phyloP scores from a whole-genome alignment of 2,797 vertebrate genomes.

The Chaetodon trifasciatus region DNA sequence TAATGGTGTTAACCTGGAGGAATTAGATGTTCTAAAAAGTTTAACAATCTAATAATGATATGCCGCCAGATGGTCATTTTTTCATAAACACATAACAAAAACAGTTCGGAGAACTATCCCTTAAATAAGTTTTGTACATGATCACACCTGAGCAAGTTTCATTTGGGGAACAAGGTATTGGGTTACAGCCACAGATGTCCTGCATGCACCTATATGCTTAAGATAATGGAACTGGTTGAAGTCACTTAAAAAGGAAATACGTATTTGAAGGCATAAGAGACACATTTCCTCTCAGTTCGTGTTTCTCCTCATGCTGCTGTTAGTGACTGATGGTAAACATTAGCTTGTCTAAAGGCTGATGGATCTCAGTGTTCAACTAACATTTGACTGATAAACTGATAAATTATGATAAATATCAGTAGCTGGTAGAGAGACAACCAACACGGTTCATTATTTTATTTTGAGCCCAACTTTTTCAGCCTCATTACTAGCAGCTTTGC shows the following conservation, averaged over 20 bases:
- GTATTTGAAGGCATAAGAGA: background rate
- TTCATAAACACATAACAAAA: background rate
- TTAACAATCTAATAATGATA: background rate
- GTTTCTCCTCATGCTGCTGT: background rate
- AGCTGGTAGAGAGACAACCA: background rate
- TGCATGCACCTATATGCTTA: background rate
- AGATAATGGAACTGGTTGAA: background rate
- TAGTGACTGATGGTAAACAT: background rate
- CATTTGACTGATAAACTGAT: background rate
- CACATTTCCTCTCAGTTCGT: background rate
- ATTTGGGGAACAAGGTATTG: background rate
- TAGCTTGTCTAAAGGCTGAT: background rate
- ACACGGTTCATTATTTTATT: background rate
- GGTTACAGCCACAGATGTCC: background rate
- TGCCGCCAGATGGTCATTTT: background rate
- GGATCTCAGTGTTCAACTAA: background rate
- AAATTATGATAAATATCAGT: background rate
- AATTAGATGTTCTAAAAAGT: background rate
- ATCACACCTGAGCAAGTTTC: background rate
- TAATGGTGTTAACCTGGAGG: background rate
- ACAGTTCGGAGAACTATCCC: background rate
- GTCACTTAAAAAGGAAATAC: background rate
- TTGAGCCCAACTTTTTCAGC: background rate
- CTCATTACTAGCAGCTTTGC: background rate
- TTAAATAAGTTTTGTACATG: background rate